A percentile compares a stretch with the other conserved stretches of the same genome.
Conservation (phyloP, 1,140 invertebrate genomes). For the Dufourea novaeangliae region DNA sequence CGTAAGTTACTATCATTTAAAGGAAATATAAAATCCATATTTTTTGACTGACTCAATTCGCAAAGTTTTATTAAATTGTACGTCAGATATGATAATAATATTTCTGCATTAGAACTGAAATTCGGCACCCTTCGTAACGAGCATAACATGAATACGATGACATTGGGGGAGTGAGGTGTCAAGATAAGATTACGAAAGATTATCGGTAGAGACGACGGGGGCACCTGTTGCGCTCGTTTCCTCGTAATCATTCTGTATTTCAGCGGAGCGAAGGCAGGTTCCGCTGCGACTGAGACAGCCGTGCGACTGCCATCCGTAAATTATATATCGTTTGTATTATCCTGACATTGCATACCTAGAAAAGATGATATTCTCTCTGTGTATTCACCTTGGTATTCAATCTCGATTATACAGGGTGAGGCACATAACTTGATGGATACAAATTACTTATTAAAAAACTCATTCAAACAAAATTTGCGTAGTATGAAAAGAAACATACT, state of each 20-base stretch:
- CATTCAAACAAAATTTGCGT: no score
- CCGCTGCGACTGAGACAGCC: constrained; percentile 23
- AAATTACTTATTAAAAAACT: no score
- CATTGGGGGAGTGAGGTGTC: not conserved
- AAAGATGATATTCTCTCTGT: constrained; percentile 9
- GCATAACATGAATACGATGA: not conserved
- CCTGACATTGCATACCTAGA: constrained; percentile 65
- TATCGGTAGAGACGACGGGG: constrained; percentile 26
- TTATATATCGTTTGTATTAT: constrained; percentile 55
- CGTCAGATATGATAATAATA: no score
- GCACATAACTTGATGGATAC: no score
- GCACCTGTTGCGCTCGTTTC: constrained; percentile 60
- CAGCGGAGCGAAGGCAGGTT: constrained; percentile 39
- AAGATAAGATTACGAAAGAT: constrained; percentile 43
- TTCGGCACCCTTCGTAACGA: not conserved
- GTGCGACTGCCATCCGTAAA: constrained; percentile 50
- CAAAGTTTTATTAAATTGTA: no score
- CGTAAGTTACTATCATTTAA: not conserved
- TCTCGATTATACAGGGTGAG: not conserved
- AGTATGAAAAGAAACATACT: no score
- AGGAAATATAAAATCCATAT: not conserved
- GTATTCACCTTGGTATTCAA: constrained; percentile 44
- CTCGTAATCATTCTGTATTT: constrained; percentile 59
- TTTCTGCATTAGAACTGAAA: not conserved
- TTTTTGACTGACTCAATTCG: not conserved